These are phyloP conservation scores for Tetranychus piercei DNA, from an alignment of 2,888 invertebrate genomes.

Conservation along the genomic window DNA sequence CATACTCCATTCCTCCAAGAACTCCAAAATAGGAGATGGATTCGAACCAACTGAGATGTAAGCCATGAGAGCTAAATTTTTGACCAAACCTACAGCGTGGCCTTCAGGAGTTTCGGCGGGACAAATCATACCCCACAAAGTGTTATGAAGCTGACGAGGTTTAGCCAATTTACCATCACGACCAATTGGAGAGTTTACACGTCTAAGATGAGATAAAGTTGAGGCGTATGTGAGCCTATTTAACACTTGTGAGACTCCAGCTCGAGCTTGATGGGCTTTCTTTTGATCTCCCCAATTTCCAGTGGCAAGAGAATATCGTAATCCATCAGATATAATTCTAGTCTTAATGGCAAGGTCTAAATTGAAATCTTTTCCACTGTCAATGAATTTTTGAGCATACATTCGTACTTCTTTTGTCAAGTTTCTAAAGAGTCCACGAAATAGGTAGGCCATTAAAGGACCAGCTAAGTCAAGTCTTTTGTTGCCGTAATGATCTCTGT, in stretches of 20 bases:
- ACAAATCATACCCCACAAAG: slow-evolving; percentile 98
- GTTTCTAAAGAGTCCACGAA: slow-evolving; percentile 87
- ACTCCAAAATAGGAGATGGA: slow-evolving; percentile 96
- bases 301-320: slow-evolving; percentile 92
- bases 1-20: slow-evolving; percentile 99
- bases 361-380: slow-evolving; percentile 95
- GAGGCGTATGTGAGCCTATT: slow-evolving; percentile 96
- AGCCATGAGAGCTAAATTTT: slow-evolving; percentile 97
- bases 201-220: slow-evolving; percentile 86
- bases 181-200: slow-evolving; percentile 97
- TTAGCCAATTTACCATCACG: slow-evolving; percentile 96
- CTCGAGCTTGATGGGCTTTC: slow-evolving; percentile 94
- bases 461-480: slow-evolving; percentile 94
- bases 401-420: slow-evolving; percentile 89
- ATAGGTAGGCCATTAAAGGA: slow-evolving; percentile 84
- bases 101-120: slow-evolving; percentile 96
- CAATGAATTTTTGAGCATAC: slow-evolving; percentile 97
- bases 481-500: slow-evolving; percentile 99
- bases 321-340: slow-evolving; percentile 89
- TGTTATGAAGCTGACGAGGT: slow-evolving; percentile 95
- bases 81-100: slow-evolving; percentile 61
- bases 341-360: slow-evolving; percentile 89
- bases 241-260: slow-evolving; percentile 91
- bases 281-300: slow-evolving; percentile 99
- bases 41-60: slow-evolving; percentile 99